Percentiles rank a stretch among this genome's conserved stretches.
phyloP scores from a whole-genome alignment of 64 coral and sea anemone genomes.

The Cladopsammia gracilis region DNA sequence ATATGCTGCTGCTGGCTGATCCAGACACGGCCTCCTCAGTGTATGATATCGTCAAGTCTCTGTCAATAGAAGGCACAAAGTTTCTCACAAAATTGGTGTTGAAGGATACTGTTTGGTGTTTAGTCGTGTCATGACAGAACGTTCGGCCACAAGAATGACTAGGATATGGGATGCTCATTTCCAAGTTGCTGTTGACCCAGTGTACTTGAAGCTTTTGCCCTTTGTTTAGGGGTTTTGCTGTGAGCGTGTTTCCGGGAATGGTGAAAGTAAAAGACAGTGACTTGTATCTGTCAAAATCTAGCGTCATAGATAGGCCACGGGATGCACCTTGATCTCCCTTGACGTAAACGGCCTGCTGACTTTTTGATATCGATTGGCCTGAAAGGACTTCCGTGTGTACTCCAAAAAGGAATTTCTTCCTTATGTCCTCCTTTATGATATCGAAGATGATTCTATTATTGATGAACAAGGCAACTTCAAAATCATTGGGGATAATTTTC shows the following conservation, averaged over 20 bases:
- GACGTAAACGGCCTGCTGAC: conserved; percentile 47
- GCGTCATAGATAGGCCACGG: background rate
- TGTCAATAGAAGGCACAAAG: conserved; percentile 42
- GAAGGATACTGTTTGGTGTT: conserved; percentile 38
- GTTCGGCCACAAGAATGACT: background rate
- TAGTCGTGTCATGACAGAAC: background rate
- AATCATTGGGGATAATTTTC: conserved; percentile 37
- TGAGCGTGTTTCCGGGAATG: conserved; percentile 46
- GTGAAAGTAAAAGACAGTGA: conserved; percentile 11
- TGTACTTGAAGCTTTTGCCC: conserved; percentile 55
- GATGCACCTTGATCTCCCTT: conserved; percentile 24
- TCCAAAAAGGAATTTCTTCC: conserved; percentile 3
- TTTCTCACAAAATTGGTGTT: conserved; percentile 29
- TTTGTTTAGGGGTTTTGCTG: conserved; percentile 34
- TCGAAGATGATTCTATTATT: conserved; percentile 63
- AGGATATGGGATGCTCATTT: conserved; percentile 19
- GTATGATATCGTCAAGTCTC: conserved; percentile 37
- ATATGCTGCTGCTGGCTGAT: background rate
- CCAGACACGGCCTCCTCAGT: conserved; percentile 10
- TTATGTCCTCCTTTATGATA: conserved; percentile 32
- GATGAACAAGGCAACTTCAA: conserved; percentile 59
- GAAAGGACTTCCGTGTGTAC: conserved; percentile 32
- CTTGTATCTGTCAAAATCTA: conserved; percentile 25
- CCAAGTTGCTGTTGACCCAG: conserved; percentile 35
- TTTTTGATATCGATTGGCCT: conserved; percentile 23